Conservation (phyloP, 2,797 vertebrate genomes). For the Sebastes steindachneri region DNA sequence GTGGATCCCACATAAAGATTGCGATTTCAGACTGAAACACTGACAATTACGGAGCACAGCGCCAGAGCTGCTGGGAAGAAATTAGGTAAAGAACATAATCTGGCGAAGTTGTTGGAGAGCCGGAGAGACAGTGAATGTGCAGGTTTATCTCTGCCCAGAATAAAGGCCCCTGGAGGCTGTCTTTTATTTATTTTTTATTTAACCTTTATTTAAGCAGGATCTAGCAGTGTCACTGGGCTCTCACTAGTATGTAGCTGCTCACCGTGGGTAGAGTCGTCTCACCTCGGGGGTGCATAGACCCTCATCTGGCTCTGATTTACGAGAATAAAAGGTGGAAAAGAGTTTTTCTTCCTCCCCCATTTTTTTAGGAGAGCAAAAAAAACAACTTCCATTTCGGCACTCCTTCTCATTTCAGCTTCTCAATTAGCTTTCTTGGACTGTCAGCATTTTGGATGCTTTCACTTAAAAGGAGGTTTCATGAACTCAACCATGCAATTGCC, state of each 20-base stretch:
- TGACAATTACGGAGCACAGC: constrained; percentile 20
- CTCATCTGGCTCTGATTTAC: constrained; percentile 89
- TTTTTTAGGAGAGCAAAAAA: constrained; percentile 1
- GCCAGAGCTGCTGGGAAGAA: constrained; percentile 52
- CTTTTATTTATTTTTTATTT: not conserved
- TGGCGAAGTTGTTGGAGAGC: constrained; percentile 34
- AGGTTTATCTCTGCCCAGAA: constrained; percentile 40
- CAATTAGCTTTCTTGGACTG: constrained; percentile 58
- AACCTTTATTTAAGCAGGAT: not conserved
- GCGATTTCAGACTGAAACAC: constrained; percentile 53
- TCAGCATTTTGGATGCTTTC: constrained; percentile 61
- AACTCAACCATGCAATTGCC: constrained; percentile 62
- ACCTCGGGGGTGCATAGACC: constrained; percentile 43
- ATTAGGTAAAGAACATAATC: constrained; percentile 38
- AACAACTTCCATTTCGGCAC: constrained; percentile 17
- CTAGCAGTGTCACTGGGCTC: constrained; percentile 32
- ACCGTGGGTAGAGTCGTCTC: constrained; percentile 31
- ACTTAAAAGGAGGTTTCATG: constrained; percentile 50
- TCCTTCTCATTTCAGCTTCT: constrained; percentile 58
- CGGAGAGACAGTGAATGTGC: constrained; percentile 30
- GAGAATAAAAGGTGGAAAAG: constrained; percentile 67
- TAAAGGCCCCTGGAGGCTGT: constrained; percentile 23
- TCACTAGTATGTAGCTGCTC: constrained; percentile 59
- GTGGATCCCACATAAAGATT: constrained; percentile 59
- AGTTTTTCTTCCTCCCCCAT: not conserved